Evolutionary conservation across 2,797 vertebrate genomes (phyloP).

Genomic region (Oceanodroma leucorhoa): DNA sequence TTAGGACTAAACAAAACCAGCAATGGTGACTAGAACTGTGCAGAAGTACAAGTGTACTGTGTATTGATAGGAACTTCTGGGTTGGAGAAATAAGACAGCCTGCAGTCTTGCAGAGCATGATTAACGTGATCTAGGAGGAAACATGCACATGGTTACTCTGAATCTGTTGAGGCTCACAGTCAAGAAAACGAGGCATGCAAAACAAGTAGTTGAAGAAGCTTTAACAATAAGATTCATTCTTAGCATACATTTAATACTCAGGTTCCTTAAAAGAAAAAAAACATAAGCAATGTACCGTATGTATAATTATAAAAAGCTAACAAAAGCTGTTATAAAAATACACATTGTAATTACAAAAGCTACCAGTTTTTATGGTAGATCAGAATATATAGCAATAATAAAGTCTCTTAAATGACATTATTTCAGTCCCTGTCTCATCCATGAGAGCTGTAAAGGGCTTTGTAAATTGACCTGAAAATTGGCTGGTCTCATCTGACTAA

Average conservation of each 20-base stretch:
- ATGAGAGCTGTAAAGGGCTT: neutral
- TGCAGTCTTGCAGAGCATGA: neutral
- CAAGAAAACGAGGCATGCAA: neutral
- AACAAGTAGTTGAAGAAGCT: neutral
- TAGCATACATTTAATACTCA: neutral
- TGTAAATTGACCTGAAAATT: neutral
- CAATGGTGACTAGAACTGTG: neutral
- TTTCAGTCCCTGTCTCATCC: neutral
- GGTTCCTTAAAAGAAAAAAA: neutral
- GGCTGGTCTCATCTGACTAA: neutral
- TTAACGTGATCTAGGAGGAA: neutral
- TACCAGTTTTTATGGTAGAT: neutral
- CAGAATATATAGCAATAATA: neutral
- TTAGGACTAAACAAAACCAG: neutral
- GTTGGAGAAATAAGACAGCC: neutral
- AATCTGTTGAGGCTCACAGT: neutral
- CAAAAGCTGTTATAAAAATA: neutral
- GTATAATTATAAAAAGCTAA: neutral
- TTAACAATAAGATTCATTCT: neutral
- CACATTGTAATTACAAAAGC: neutral
- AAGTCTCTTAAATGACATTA: neutral
- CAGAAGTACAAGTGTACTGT: neutral
- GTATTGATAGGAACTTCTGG: neutral
- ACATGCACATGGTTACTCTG: neutral
- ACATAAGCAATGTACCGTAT: neutral